Evolutionary conservation across 2,888 invertebrate genomes (phyloP).

Genomic region (Epinotia ramella): DNA sequence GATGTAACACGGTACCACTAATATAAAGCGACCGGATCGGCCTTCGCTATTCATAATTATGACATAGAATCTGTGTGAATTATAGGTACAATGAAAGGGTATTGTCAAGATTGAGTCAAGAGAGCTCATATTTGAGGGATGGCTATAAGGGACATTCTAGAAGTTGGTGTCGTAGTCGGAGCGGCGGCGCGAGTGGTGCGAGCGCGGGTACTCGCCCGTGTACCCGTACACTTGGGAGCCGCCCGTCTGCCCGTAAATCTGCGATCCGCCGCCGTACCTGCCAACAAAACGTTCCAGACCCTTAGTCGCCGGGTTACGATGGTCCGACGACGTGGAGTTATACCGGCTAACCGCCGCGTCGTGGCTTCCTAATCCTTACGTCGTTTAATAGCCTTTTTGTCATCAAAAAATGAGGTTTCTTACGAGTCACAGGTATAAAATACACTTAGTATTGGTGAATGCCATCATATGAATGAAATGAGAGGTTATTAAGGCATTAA

Average conservation of each 20-base stretch:
- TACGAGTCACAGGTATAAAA: no score
- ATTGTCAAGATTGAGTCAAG: conserved; percentile 75
- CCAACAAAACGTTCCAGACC: conserved; percentile 47
- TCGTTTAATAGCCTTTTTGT: no score
- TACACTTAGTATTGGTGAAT: no score
- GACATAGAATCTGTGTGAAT: conserved; percentile 7
- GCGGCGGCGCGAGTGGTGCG: conserved; percentile 87
- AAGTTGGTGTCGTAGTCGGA: conserved; percentile 93
- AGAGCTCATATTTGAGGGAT: conserved; percentile 53
- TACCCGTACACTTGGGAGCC: conserved; percentile 86
- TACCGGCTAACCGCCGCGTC: conserved; percentile 6
- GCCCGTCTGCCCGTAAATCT: conserved; percentile 89
- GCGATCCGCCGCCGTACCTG: conserved; percentile 85
- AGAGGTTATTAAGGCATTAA: no score
- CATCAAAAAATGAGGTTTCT: no score
- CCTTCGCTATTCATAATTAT: not conserved
- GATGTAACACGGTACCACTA: not conserved
- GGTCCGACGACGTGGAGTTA: conserved; percentile 1
- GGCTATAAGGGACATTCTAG: conserved; percentile 68
- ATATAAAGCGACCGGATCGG: not conserved
- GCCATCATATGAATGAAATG: no score
- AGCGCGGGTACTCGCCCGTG: conserved; percentile 80
- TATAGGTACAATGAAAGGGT: conserved; percentile 56
- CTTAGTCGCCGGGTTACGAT: conserved; percentile 22
- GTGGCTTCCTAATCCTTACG: not conserved